Conservation (phyloP, 2,113 vertebrate genomes). For the Spheniscus mendiculus region DNA sequence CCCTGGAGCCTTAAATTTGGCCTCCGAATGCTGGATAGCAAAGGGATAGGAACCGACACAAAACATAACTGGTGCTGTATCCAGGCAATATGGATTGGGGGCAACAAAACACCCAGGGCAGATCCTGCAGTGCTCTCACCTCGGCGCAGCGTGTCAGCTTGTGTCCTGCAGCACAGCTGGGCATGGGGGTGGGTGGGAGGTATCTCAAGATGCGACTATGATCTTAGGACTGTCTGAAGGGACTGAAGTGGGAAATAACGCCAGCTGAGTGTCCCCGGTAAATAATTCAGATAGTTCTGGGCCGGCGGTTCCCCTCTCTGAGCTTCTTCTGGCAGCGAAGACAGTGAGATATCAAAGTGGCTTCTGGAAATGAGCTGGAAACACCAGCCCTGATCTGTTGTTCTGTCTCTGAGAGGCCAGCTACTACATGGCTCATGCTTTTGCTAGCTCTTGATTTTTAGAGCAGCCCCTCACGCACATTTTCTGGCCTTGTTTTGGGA, state of each 20-base stretch:
- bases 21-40: not conserved
- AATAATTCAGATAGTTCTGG: not conserved
- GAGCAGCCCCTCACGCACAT: not conserved
- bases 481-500: not conserved
- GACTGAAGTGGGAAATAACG: not conserved
- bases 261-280: not conserved
- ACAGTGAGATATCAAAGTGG: not conserved
- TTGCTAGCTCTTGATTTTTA: not conserved
- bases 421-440: not conserved
- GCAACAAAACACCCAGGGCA: not conserved
- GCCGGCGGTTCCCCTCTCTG: not conserved
- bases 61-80: not conserved
- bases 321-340: not conserved
- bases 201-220: not conserved
- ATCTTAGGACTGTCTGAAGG: not conserved
- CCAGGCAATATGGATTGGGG: fast-evolving
- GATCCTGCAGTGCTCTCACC: not conserved
- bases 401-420: not conserved
- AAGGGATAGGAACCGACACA: not conserved
- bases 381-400: not conserved
- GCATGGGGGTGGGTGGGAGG: fast-evolving
- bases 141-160: fast-evolving
- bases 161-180: not conserved
- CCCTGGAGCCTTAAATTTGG: not conserved
- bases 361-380: not conserved